Evolutionary conservation across 2,113 vertebrate genomes (phyloP).

Genomic region (Mesoclemmys tuberculata): DNA sequence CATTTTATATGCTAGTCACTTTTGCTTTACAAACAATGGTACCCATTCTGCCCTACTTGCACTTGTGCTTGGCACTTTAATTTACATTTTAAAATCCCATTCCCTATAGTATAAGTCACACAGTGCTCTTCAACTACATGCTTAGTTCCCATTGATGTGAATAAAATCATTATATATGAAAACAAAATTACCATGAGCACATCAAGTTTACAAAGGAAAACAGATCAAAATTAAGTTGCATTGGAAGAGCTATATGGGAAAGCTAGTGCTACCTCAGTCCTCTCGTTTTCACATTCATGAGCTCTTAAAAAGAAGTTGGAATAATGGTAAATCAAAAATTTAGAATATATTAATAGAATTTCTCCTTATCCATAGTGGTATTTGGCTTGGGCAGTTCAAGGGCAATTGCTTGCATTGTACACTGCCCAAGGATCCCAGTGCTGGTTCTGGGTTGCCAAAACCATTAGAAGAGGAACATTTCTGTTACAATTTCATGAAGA

Average conservation of each 20-base stretch:
- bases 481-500: conserved; percentile 13
- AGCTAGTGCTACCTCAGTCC: not conserved
- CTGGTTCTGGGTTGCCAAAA: conserved; percentile 42
- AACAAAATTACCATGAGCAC: not conserved
- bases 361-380: not conserved
- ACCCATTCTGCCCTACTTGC: not conserved
- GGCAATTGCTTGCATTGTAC: not conserved
- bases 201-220: not conserved
- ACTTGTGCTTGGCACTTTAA: not conserved
- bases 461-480: conserved; percentile 35
- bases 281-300: not conserved
- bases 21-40: not conserved
- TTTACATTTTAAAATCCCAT: not conserved
- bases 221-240: not conserved
- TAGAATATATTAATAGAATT: fast-evolving
- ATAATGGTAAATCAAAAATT: not conserved
- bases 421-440: conserved; percentile 30
- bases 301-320: not conserved
- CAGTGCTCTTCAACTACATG: fast-evolving
- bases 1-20: not conserved
- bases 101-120: not conserved
- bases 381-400: not conserved
- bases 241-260: not conserved
- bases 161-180: not conserved
- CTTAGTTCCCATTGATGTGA: not conserved